phyloP scores from a whole-genome alignment of 2,113 vertebrate genomes.

The Perognathus longimembris region DNA sequence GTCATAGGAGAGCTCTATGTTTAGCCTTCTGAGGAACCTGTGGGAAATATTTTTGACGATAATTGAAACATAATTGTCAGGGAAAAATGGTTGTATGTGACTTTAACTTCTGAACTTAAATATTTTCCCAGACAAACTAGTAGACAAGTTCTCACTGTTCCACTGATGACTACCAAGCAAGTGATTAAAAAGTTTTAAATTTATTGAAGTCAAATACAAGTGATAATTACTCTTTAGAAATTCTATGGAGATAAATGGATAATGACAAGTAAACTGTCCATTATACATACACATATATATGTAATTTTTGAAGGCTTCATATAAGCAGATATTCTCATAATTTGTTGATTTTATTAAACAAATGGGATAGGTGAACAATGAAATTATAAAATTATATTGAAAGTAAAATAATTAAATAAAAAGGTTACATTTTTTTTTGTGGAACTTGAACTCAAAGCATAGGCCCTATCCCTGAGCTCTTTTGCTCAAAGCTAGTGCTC shows the following conservation, averaged over 20 bases:
- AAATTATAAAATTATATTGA: background rate
- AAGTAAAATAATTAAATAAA: background rate
- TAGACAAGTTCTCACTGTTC: too few relatives aligned
- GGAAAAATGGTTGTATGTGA: background rate
- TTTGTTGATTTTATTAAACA: background rate
- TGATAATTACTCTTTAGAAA: conserved; percentile 31
- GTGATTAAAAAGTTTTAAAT: background rate
- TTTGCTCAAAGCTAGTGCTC: too few relatives aligned
- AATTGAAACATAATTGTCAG: background rate
- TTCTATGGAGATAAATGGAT: background rate
- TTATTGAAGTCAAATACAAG: background rate
- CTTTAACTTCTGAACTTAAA: conserved; percentile 11
- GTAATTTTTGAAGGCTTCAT: background rate
- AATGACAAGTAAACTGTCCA: background rate
- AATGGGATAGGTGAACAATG: background rate
- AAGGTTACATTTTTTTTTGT: too few relatives aligned
- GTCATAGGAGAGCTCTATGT: too few relatives aligned
- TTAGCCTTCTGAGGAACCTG: too few relatives aligned
- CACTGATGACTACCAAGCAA: background rate
- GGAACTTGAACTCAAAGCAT: too few relatives aligned
- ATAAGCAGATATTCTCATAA: background rate
- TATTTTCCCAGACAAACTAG: background rate
- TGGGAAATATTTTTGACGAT: background rate
- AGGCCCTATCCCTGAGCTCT: too few relatives aligned
- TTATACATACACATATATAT: too few relatives aligned